These are phyloP conservation scores for Ceyx melanurus DNA, from an alignment of 2,113 vertebrate species.

Conservation along the genomic window DNA sequence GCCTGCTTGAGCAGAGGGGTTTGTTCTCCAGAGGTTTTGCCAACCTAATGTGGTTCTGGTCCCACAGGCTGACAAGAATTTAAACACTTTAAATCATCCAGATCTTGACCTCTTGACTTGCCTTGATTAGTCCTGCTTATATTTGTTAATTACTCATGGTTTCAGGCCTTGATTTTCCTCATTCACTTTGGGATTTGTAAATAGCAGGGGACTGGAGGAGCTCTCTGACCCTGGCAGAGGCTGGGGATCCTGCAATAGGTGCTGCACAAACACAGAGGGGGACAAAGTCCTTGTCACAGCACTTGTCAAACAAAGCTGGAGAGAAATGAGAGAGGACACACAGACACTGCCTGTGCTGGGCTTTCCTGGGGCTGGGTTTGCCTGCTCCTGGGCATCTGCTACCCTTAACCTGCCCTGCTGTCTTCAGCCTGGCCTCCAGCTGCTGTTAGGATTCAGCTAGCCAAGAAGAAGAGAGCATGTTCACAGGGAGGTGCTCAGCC, in stretches of 20 bases:
- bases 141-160: neutral
- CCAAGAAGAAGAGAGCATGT: neutral
- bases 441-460: neutral
- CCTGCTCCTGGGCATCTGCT: neutral
- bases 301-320: neutral
- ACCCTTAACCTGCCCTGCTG: neutral
- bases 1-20: neutral
- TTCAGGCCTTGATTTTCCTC: neutral
- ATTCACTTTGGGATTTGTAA: neutral
- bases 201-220: neutral
- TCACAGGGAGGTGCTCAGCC: neutral
- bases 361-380: neutral
- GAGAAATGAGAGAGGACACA: rapidly evolving
- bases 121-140: neutral
- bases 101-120: neutral
- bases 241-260: neutral
- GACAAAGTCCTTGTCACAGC: neutral
- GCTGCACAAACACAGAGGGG: neutral
- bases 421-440: neutral
- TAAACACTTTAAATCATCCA: neutral
- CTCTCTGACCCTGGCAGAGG: neutral
- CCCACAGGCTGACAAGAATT: neutral
- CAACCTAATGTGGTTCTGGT: neutral
- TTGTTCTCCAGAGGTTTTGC: neutral
- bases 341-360: rapidly evolving